Conservation (phyloP, 2,888 invertebrate species). For the Bombylius discolor region DNA sequence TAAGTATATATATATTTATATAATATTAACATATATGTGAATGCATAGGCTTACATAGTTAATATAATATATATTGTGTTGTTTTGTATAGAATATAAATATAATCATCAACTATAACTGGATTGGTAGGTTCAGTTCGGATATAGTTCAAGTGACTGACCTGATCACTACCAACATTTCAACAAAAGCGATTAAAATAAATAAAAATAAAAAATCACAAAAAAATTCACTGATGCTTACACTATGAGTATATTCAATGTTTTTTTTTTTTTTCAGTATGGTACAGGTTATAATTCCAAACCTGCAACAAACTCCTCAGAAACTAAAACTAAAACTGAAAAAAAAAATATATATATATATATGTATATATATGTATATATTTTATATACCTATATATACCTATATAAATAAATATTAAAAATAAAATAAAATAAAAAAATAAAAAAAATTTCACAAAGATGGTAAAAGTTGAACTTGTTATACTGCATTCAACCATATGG, state of each 20-base stretch:
- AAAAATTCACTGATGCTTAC: background rate
- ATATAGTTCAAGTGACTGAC: constrained; percentile 8
- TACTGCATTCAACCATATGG: constrained; percentile 8
- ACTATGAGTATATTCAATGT: background rate
- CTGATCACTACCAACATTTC: constrained; percentile 6
- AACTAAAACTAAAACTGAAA: background rate
- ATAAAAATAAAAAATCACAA: background rate
- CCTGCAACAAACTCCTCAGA: background rate
- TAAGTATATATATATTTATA: too few relatives aligned
- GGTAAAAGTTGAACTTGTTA: constrained; percentile 3
- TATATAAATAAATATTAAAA: background rate
- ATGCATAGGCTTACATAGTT: background rate
- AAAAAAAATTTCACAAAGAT: background rate
- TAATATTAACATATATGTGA: background rate
- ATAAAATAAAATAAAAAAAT: background rate
- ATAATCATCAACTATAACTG: background rate
- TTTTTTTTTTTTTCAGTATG: background rate
- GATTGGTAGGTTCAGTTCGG: constrained; percentile 6
- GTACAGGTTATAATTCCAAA: background rate
- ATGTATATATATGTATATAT: background rate
- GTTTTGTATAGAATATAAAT: background rate
- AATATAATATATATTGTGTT: too few relatives aligned
- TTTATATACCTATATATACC: too few relatives aligned
- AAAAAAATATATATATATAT: background rate
- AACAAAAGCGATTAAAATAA: background rate